These are phyloP conservation scores for Drosophila putrida DNA, from an alignment of 2,888 invertebrate species.

Conservation along the genomic window DNA sequence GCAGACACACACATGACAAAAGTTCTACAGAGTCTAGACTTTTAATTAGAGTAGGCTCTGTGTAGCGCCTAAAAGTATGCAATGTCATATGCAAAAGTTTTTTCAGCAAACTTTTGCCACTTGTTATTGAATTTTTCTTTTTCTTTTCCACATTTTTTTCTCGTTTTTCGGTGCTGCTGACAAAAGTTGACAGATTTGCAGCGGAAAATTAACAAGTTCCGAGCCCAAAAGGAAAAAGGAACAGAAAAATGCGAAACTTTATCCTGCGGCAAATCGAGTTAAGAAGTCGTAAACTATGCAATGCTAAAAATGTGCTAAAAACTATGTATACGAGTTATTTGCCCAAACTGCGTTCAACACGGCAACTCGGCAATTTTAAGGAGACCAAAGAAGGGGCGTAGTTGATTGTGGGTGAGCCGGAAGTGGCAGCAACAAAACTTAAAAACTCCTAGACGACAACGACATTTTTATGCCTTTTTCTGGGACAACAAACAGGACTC, in stretches of 20 bases:
- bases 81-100: constrained; percentile 58
- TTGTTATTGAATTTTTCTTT: constrained; percentile 61
- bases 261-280: constrained; percentile 74
- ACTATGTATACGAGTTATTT: constrained; percentile 46
- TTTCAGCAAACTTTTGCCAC: constrained; percentile 53
- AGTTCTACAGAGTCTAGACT: constrained; percentile 65
- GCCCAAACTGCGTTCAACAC: constrained; percentile 25
- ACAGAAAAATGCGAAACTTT: constrained; percentile 59
- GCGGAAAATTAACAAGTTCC: constrained; percentile 81
- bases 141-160: not conserved
- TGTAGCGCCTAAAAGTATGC: constrained; percentile 48
- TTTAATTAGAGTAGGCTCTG: constrained; percentile 67
- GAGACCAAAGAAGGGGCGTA: not conserved
- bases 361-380: constrained; percentile 25
- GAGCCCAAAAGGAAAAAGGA: constrained; percentile 26
- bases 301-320: constrained; percentile 69
- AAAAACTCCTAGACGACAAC: constrained; percentile 59
- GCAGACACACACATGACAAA: constrained; percentile 31
- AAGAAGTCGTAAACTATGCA: constrained; percentile 77
- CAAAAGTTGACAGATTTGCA: constrained; percentile 78
- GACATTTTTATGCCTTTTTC: constrained; percentile 60
- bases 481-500: constrained; percentile 31
- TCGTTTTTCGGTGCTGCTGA: constrained; percentile 13
- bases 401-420: constrained; percentile 25
- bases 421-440: constrained; percentile 57